Evolutionary conservation across 2,888 invertebrate genomes (phyloP).

Genomic region (Lasioglossum calceatum): DNA sequence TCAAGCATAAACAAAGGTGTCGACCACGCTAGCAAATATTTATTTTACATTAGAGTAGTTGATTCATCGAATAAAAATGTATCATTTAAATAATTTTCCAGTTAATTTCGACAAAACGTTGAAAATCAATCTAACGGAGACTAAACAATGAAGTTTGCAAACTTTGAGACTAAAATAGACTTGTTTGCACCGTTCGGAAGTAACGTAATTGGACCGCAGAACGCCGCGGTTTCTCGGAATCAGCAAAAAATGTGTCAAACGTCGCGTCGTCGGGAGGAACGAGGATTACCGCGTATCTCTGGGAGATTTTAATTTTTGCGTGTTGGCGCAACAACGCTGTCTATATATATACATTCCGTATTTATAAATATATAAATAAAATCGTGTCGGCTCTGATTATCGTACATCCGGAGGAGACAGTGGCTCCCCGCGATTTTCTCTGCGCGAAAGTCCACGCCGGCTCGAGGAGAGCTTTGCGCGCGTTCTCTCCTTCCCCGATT

Average conservation of each 20-base stretch:
- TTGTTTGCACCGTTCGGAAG: neutral
- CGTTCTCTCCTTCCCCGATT: constrained; percentile 57
- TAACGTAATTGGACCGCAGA: neutral
- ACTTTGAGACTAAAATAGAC: neutral
- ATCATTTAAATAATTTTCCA: no score
- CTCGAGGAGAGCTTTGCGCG: neutral
- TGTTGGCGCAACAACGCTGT: neutral
- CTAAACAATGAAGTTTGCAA: neutral
- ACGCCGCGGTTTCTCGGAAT: neutral
- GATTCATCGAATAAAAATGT: no score
- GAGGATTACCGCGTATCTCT: neutral
- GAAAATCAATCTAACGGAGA: neutral
- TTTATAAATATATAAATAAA: constrained; percentile 2
- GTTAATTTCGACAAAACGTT: neutral
- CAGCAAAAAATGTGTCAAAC: constrained; percentile 1
- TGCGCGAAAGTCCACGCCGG: neutral
- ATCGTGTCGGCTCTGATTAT: neutral
- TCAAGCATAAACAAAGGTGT: no score
- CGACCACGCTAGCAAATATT: no score
- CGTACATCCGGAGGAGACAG: neutral
- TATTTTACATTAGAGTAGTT: no score
- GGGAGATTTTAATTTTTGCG: neutral
- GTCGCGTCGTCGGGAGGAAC: neutral
- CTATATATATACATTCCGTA: neutral
- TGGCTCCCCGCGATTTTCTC: constrained; percentile 13